Percentiles rank a stretch among this genome's conserved stretches.
Conservation (phyloP, 2,113 vertebrate genomes). For the Psilopogon haemacephalus region DNA sequence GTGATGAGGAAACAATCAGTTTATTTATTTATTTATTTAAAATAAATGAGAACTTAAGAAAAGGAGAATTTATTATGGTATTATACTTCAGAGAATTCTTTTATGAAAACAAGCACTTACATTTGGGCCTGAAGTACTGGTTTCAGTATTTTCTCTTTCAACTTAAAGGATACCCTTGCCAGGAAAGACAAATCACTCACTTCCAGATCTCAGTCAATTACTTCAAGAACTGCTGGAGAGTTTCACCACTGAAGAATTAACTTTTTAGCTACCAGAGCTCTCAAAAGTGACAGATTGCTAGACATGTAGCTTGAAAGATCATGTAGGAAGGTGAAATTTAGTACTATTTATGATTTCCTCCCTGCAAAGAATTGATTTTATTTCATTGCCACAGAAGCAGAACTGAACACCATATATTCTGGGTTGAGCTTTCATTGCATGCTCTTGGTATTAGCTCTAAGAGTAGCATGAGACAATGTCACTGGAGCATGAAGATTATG, state of each 20-base stretch:
- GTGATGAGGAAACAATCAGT: neutral
- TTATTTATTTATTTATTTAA: neutral
- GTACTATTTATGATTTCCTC: constrained; percentile 43
- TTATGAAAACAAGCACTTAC: neutral
- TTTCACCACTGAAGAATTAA: constrained; percentile 54
- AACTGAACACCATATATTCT: neutral
- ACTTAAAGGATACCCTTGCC: neutral
- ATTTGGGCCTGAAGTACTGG: neutral
- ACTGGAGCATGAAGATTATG: neutral
- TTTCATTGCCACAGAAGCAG: neutral
- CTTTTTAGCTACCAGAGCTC: constrained; percentile 48
- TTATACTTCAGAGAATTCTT: neutral
- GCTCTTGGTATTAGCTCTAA: neutral
- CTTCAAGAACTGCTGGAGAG: constrained; percentile 1
- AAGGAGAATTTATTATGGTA: neutral
- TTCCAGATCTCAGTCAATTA: constrained; percentile 41
- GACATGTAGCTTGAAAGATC: constrained; percentile 37
- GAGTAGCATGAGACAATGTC: neutral
- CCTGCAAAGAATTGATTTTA: constrained; percentile 49
- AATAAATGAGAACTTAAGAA: neutral
- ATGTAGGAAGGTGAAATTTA: constrained; percentile 44
- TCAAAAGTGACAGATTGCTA: constrained; percentile 56
- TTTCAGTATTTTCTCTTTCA: constrained; percentile 17
- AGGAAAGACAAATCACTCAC: constrained; percentile 44
- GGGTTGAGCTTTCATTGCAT: neutral